Evolutionary conservation across 2,888 invertebrate species (phyloP), one percentile per base, ranked within the genome.

Genomic region (Amphipyra berbera): DNA sequence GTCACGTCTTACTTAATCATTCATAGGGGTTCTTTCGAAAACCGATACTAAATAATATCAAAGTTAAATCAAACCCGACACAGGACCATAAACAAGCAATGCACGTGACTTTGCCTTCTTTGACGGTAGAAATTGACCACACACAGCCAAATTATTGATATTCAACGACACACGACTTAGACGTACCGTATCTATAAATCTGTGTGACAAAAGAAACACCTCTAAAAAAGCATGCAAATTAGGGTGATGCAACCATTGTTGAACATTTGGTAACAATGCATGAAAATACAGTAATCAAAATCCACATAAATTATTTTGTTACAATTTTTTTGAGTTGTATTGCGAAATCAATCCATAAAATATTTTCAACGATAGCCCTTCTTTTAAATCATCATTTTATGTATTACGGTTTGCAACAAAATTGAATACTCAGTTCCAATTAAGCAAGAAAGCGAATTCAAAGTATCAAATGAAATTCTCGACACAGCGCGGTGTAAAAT

Each of bases 41-140:
- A 81, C 75, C 70, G 68, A 82, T 83, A 85, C 84, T 82, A 85
- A 84, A 85, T 78, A 82, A 82, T 84, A 87, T 84, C 82, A 82
- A 79, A 82, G 83, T 74, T 66, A 73, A 76, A 79, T 78, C 80
- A 76, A 78, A 82, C 58, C 48, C 64, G 70, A 70, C 67, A 61
- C 60, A 61, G 42, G 35, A 44, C 69, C 55, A 78, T 81, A 79
- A 81, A 79, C 69, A 66, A 64, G 56, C 33, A 58, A 59, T 55
- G 74, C 73, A 73, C 84, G 82, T 83, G 76, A 76, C 71, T 69
- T 61, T 69, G 69, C 69, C 68, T 62, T 67, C 61, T 82, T 85
- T 83, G 83, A 75, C 65, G 73, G 66, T 65, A 53, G 52, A 50
- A 52, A 47, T 67, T 73, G 76, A 82, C 82, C 81, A 80, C 80